Base-by-base conservation (phyloP, 2,797 vertebrate species). In the Loris lydekkerianus region DNA sequence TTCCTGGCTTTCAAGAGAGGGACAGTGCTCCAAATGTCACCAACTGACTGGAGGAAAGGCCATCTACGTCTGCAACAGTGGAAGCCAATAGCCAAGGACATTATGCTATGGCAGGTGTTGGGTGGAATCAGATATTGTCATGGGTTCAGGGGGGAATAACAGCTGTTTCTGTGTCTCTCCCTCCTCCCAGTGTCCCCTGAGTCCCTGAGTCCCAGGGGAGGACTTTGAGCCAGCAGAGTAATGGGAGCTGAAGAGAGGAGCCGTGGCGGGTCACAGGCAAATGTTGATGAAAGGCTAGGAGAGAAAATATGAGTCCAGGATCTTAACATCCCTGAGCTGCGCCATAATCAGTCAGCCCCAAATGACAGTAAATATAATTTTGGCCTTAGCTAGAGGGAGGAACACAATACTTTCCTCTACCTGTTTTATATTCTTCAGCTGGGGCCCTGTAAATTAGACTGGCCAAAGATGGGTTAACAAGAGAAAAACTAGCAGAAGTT, bases 141-240 rank as follows among this genome's bases (percentile, higher is more conserved):
- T 14, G 10, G 10, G 31, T 83, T 91, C 73, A 58, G 43, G 46
- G 46, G 84, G 73, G 77, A 87, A 53, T 34, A 76, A 27, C 77
- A 91, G 78, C 89, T 95, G 94, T 91, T 94, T 60, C 49, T 65
- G 61, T n/a, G 58, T 56, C 86, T 76, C 29, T 76, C 25, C 11
- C 2, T 2, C 5, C 11, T 23, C 37, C 56, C 10, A 13, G 17
- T 10, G 25, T 69, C 58, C 40, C 40, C 40, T 40, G 5, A 40
- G 40, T 40, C 67, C 49, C 76, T 7, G 72, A 49, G 4, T 65
- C 58, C 49, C 78, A n/a, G 63, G 63, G 77, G 77, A 86, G 61
- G 46, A n/a, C 63, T 77, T 29, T 67, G 75, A 91, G 43, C 58
- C 34, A 11, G 49, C 56, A 34, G 46, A 37, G 81, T 11, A 34